Conservation (phyloP, 1,140 invertebrate genomes). For the Maniola jurtina region DNA sequence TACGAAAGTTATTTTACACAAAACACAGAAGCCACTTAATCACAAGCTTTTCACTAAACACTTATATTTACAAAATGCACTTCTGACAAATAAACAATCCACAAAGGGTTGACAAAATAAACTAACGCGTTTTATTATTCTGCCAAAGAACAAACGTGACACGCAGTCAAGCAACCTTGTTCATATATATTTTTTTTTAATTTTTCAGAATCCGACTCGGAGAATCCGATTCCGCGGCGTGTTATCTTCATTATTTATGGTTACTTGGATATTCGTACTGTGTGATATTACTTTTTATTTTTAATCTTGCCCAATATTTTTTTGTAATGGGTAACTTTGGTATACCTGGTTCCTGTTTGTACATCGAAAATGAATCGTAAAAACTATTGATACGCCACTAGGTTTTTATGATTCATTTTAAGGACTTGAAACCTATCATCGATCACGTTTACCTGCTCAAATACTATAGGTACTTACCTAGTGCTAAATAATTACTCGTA, state of each 20-base stretch:
- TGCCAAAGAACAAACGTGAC: slow-evolving; percentile 72
- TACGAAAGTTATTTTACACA: slow-evolving; percentile 55
- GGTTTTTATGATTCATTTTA: too few species aligned
- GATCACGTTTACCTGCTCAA: too few species aligned
- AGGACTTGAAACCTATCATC: too few species aligned
- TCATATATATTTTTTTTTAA: slow-evolving; percentile 49
- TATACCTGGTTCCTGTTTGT: too few species aligned
- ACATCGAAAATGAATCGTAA: too few species aligned
- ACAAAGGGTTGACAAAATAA: slow-evolving; percentile 58
- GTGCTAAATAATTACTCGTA: too few species aligned
- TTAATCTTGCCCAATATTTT: not conserved
- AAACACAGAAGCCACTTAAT: slow-evolving; percentile 35
- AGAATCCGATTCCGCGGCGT: slow-evolving; percentile 34
- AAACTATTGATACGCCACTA: too few species aligned
- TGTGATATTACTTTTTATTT: slow-evolving; percentile 9
- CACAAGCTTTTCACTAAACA: slow-evolving; percentile 41
- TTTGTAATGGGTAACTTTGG: too few species aligned
- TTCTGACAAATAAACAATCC: slow-evolving; percentile 41
- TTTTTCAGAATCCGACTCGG: slow-evolving; percentile 40
- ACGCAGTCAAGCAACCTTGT: slow-evolving; percentile 75
- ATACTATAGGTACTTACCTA: too few species aligned
- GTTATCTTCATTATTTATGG: slow-evolving; percentile 35
- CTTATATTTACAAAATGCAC: slow-evolving; percentile 48
- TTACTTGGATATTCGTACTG: slow-evolving; percentile 32
- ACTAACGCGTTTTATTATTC: slow-evolving; percentile 67